Percentiles rank a stretch among this genome's conserved stretches.
Conservation (phyloP, 1,140 invertebrate genomes). For the Stenopsyche tienmushanensis region DNA sequence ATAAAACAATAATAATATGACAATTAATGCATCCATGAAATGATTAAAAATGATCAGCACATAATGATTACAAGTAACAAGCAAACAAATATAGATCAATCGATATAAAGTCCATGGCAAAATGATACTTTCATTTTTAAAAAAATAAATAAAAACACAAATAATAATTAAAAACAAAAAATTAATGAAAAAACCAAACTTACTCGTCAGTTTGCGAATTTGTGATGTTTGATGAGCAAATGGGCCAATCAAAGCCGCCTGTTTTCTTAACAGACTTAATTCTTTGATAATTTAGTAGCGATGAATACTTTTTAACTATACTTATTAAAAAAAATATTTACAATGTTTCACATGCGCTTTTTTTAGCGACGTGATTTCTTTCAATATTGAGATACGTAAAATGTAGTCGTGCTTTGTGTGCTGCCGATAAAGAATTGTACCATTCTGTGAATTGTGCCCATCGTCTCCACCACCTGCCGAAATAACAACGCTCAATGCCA, state of each 20-base stretch:
- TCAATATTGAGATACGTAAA: constrained; percentile 62
- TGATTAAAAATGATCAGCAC: not conserved
- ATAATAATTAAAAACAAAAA: constrained; percentile 17
- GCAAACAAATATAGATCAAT: constrained; percentile 11
- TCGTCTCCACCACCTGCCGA: constrained; percentile 60
- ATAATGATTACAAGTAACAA: not conserved
- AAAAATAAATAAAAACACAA: constrained; percentile 12
- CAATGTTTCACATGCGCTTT: constrained; percentile 2
- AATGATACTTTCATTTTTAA: no score
- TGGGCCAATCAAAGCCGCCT: not conserved
- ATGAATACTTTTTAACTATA: not conserved
- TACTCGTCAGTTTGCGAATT: constrained; percentile 16
- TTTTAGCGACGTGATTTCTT: constrained; percentile 36
- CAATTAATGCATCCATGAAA: not conserved
- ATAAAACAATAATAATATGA: not conserved
- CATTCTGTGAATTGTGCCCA: constrained; percentile 59
- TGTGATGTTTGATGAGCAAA: constrained; percentile 22
- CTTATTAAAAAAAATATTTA: constrained; percentile 10
- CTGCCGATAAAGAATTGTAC: constrained; percentile 62
- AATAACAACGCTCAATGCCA: constrained; percentile 50
- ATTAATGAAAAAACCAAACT: constrained; percentile 29
- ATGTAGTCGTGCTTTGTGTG: constrained; percentile 59
- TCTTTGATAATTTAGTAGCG: not conserved
- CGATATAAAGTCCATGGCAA: constrained; percentile 4
- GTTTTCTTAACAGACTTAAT: not conserved